A percentile compares a stretch with the other conserved stretches of the same genome.
These are phyloP conservation scores for Pristionchus pacificus DNA, from an alignment of 1,140 invertebrate genomes.

Conservation along the genomic window DNA sequence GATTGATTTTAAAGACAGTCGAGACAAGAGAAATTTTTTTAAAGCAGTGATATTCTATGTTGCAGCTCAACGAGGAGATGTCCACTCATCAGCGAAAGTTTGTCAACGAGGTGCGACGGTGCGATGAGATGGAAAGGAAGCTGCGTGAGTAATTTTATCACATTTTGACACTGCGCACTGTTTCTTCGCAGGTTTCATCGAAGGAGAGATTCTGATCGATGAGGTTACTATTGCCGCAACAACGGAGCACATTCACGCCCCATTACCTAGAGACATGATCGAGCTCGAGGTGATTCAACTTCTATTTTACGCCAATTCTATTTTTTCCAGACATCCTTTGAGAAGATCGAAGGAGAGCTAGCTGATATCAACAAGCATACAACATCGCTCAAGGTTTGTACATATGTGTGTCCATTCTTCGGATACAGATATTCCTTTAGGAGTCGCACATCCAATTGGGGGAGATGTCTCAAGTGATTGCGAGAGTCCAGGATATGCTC, in stretches of 20 bases:
- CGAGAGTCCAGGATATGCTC: not conserved
- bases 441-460: not conserved
- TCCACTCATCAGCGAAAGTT: constrained; percentile 85
- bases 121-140: constrained; percentile 26
- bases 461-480: not conserved
- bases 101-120: constrained; percentile 63
- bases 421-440: not conserved
- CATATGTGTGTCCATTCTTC: not conserved
- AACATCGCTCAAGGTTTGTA: constrained; percentile 72
- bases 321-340: constrained; percentile 73
- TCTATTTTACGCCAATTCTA: not conserved
- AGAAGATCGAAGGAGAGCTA: constrained; percentile 86
- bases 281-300: constrained; percentile 45
- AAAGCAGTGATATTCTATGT: not conserved
- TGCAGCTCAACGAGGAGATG: constrained; percentile 67
- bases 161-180: too few species aligned
- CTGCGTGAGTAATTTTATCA: constrained; percentile 7
- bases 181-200: constrained; percentile 30
- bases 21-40: not conserved
- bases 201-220: constrained; percentile 42
- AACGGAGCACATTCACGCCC: constrained; percentile 29
- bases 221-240: constrained; percentile 36
- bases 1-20: not conserved
- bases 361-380: constrained; percentile 85
- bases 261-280: constrained; percentile 50